Conservation (phyloP, 2,888 invertebrate species). For the Anticlea derivata region DNA sequence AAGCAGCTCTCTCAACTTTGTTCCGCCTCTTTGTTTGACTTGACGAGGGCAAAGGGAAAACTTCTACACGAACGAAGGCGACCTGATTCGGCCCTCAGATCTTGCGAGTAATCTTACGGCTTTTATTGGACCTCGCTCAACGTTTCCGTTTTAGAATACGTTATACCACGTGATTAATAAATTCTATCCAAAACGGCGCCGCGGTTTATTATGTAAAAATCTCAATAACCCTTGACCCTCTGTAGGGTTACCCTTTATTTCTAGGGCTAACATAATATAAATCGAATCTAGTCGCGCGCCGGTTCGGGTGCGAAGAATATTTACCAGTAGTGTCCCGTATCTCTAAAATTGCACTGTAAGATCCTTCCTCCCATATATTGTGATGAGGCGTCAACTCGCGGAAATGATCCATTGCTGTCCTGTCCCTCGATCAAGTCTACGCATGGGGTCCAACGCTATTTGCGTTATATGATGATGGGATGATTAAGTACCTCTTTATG, state of each 20-base stretch:
- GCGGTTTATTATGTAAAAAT: conserved; percentile 2
- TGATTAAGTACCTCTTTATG: conserved; percentile 63
- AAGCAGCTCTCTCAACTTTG: conserved; percentile 79
- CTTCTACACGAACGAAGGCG: conserved; percentile 52
- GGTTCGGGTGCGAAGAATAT: background rate
- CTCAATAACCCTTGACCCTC: conserved; percentile 1
- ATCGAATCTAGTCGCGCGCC: background rate
- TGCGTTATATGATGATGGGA: conserved; percentile 59
- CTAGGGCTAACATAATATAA: background rate
- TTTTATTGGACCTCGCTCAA: conserved; percentile 48
- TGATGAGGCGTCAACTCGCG: conserved; percentile 67
- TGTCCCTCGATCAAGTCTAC: conserved; percentile 51
- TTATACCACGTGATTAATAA: conserved; percentile 37
- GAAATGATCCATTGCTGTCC: conserved; percentile 73
- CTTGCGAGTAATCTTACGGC: conserved; percentile 45
- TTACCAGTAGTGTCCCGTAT: conserved; percentile 22
- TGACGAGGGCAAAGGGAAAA: conserved; percentile 67
- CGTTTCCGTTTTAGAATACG: conserved; percentile 31
- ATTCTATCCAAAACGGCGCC: conserved; percentile 5
- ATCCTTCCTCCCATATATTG: conserved; percentile 51
- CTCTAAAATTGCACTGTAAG: conserved; percentile 52
- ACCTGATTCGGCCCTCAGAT: conserved; percentile 42
- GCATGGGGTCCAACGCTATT: conserved; percentile 62
- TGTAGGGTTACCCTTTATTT: background rate
- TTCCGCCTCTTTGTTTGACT: conserved; percentile 79